Conservation (phyloP, 2,113 vertebrate species). For the Hiodon tergisus region DNA sequence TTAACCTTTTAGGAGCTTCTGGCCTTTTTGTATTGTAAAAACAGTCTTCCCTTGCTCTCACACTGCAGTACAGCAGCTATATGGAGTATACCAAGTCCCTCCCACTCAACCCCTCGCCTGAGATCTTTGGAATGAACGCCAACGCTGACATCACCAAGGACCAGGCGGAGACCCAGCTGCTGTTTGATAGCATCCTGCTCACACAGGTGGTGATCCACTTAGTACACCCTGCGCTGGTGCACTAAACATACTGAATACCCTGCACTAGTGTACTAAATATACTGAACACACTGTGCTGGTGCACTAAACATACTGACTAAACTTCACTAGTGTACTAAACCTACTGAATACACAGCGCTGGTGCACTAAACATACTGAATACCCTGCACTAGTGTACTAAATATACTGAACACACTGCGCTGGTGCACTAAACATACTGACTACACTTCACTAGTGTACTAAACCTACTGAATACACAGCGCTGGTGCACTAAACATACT, state of each 20-base stretch:
- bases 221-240: neutral
- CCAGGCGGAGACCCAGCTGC: conserved; percentile 74
- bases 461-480: too few relatives aligned
- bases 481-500: too few relatives aligned
- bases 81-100: conserved; percentile 74
- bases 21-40: conserved; percentile 39
- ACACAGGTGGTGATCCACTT: conserved; percentile 61
- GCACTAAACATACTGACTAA: neutral
- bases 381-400: neutral
- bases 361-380: neutral
- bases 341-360: too few relatives aligned
- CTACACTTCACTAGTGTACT: too few relatives aligned
- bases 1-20: conserved; percentile 45
- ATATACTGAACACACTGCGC: neutral
- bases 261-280: neutral
- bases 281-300: neutral
- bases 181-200: conserved; percentile 79
- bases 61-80: conserved; percentile 68
- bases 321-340: too few relatives aligned
- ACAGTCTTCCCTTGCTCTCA: conserved; percentile 8
- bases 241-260: neutral
- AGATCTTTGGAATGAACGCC: conserved; percentile 80
- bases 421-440: neutral
- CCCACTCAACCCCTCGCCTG: conserved; percentile 72
- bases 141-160: conserved; percentile 82